phyloP scores from a whole-genome alignment of 2,888 invertebrate genomes.

The Protonemura montana region DNA sequence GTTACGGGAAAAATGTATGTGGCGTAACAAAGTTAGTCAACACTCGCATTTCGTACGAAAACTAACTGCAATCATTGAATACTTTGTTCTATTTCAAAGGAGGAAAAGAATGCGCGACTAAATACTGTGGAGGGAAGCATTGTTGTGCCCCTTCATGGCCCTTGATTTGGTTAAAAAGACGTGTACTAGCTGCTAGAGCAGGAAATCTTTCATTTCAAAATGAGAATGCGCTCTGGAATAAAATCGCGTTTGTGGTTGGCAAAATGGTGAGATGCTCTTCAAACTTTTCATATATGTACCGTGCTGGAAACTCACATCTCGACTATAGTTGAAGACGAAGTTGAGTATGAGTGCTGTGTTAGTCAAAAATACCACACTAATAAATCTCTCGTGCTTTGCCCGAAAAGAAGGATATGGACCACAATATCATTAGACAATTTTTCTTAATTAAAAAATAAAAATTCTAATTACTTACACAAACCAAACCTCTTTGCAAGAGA shows the following conservation, averaged over 20 bases:
- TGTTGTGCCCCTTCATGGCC: not conserved
- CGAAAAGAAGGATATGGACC: not conserved
- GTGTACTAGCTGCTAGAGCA: not conserved
- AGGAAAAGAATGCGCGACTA: not conserved
- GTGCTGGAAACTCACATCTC: not conserved
- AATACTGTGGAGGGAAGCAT: not conserved
- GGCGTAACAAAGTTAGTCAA: slow-evolving; percentile 12
- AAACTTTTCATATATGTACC: not conserved
- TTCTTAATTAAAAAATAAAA: slow-evolving; percentile 12
- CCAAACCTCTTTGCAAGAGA: slow-evolving; percentile 7
- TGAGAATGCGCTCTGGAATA: not conserved
- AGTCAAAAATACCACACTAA: not conserved
- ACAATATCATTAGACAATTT: not conserved
- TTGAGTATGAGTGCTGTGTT: not conserved
- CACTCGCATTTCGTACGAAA: not conserved
- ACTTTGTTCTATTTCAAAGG: slow-evolving; percentile 12
- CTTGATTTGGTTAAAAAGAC: slow-evolving; percentile 12
- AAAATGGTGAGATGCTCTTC: not conserved
- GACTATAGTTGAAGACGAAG: not conserved
- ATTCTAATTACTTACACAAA: not conserved
- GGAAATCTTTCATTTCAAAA: not conserved
- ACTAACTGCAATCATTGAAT: slow-evolving; percentile 12
- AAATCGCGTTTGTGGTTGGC: not conserved
- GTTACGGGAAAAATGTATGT: slow-evolving; percentile 7
- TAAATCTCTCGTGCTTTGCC: not conserved